phyloP scores from a whole-genome alignment of 2,888 invertebrate genomes.

The Panzeria rudis region DNA sequence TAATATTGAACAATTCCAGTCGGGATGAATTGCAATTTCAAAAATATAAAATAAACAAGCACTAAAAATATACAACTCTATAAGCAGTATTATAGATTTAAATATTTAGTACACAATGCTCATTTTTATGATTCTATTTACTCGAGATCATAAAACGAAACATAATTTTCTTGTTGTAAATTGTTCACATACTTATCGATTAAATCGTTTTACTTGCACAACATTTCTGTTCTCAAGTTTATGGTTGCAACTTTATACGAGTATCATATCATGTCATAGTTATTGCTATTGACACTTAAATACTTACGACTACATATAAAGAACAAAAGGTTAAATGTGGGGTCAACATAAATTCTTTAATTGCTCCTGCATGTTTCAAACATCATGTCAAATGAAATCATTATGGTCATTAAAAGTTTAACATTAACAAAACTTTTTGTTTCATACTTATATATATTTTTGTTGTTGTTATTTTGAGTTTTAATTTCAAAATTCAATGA shows the following conservation, averaged over 20 bases:
- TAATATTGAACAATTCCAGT: background rate
- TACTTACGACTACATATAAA: constrained; percentile 19
- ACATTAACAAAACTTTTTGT: constrained; percentile 50
- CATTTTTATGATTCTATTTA: constrained; percentile 31
- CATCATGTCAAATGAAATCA: constrained; percentile 48
- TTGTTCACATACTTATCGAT: constrained; percentile 28
- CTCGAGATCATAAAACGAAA: constrained; percentile 31
- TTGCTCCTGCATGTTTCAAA: constrained; percentile 60
- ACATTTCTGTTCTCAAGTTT: constrained; percentile 32
- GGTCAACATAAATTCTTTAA: constrained; percentile 46
- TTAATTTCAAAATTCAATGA: constrained; percentile 65
- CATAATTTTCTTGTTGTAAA: constrained; percentile 3
- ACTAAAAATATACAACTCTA: constrained; percentile 13
- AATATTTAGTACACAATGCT: constrained; percentile 15
- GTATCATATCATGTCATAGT: constrained; percentile 23
- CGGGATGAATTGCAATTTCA: background rate
- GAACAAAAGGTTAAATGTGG: constrained; percentile 23
- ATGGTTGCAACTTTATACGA: constrained; percentile 17
- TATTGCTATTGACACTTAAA: constrained; percentile 15
- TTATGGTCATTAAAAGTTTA: constrained; percentile 61
- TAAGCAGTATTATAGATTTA: background rate
- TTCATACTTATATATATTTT: constrained; percentile 10
- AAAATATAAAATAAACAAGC: background rate
- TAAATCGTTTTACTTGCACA: constrained; percentile 5
- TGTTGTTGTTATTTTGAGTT: constrained; percentile 11